Evolutionary conservation across 2,113 vertebrate genomes (phyloP), one percentile per base, ranked within the genome.

Genomic region (Hylia prasina): DNA sequence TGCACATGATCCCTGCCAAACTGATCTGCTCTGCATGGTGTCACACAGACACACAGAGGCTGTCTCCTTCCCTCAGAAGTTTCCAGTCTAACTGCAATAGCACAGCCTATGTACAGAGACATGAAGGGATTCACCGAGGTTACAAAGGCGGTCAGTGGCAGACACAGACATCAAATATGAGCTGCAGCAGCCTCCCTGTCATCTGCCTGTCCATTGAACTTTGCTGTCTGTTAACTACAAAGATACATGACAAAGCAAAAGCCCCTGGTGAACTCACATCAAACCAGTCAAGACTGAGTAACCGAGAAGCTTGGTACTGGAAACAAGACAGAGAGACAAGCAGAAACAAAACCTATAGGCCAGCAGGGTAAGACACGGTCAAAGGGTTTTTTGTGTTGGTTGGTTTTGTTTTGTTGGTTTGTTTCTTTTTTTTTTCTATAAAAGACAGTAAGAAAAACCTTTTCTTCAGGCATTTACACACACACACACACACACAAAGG

Each of bases 221-320:
- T 60, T 31, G 60, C 85, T 89, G 93, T 56, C 86, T 95, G 79
- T 68, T 71, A 94, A 92, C 48, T 71, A 89, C 56, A 92, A 83
- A 87, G 90, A 71, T 4, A 64, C 57, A 65, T 5, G 7, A 87
- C 89, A 84, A 61, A 94, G 80, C 56, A 89, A 81, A 91, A 92
- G 69, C 51, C 76, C 70, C 69, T 28, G 37, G 80, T 92, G 90
- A 95, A 87, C 96, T 89, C 91, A 13, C 68, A 94, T 91, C 87
- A 93, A 85, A 89, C 69, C 81, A 76, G 66, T 37, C 93, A 82
- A 84, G 58, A 89, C 30, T 91, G n/a, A 87, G 65, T 68, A 89
- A 75, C 57, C 7, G 11, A 90, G 73, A 86, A 66, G 23, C 72
- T 58, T 54, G 24, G 64, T 89, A 65, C 69, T 82, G 50, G 40